These are phyloP conservation scores for Peromyscus melanophrys DNA, from an alignment of 2,797 vertebrate species.

Conservation along the genomic window DNA sequence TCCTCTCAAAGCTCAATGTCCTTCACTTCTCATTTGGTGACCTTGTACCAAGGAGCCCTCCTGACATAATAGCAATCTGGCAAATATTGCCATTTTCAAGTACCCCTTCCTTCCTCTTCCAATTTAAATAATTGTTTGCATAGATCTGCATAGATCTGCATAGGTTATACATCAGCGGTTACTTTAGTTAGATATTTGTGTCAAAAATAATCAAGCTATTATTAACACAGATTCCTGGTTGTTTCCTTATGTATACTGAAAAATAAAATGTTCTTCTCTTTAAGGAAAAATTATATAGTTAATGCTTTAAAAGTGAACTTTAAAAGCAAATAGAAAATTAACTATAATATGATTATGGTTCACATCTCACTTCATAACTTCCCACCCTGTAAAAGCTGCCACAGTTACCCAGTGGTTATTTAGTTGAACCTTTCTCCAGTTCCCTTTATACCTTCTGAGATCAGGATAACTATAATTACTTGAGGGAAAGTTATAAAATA, in stretches of 20 bases:
- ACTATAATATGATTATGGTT: background rate
- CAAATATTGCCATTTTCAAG: slow-evolving; percentile 55
- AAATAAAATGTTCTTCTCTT: slow-evolving; percentile 38
- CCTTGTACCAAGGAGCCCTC: slow-evolving; percentile 56
- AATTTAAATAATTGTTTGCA: slow-evolving; percentile 81
- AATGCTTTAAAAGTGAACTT: background rate
- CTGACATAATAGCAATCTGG: slow-evolving; percentile 52
- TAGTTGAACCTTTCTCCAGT: background rate
- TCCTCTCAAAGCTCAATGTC: background rate
- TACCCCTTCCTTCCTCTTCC: slow-evolving; percentile 31
- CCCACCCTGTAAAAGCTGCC: background rate
- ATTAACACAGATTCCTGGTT: slow-evolving; percentile 69
- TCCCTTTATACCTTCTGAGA: background rate
- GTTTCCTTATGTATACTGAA: slow-evolving; percentile 20
- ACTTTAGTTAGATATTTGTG: slow-evolving; percentile 67
- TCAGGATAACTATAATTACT: background rate
- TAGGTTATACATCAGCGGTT: slow-evolving; percentile 78
- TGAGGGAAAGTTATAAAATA: background rate
- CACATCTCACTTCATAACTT: background rate
- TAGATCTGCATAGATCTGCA: slow-evolving; percentile 81
- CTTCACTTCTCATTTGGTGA: slow-evolving; percentile 51
- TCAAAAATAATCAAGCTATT: slow-evolving; percentile 80
- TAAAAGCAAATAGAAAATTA: background rate
- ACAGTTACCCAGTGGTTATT: background rate
- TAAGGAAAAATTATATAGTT: slow-evolving; percentile 30